Conservation (phyloP, 2,888 invertebrate genomes). For the Orthonevra nobilis region DNA sequence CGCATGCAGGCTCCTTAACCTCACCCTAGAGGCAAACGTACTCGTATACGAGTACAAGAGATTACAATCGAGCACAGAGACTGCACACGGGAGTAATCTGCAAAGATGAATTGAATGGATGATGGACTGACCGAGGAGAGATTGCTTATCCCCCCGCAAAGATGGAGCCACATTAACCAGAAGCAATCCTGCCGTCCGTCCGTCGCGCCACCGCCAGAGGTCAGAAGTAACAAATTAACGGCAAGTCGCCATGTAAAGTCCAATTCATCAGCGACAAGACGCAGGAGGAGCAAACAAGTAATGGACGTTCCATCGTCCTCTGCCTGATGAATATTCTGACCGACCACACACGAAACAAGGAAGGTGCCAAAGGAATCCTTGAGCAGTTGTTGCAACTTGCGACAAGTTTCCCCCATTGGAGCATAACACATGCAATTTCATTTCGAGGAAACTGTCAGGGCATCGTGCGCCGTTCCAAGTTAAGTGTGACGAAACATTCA, state of each 20-base stretch:
- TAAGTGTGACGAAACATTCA: conserved; percentile 41
- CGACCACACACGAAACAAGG: conserved; percentile 63
- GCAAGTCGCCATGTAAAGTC: conserved; percentile 4
- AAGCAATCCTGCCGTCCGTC: conserved; percentile 41
- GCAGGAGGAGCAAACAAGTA: not conserved
- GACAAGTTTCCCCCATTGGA: conserved; percentile 28
- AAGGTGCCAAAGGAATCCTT: conserved; percentile 32
- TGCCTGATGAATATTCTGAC: conserved; percentile 65
- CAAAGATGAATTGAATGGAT: conserved; percentile 54
- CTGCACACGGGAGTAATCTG: not conserved
- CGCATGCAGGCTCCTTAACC: conserved; percentile 22
- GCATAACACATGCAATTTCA: conserved; percentile 44
- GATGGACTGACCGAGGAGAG: conserved; percentile 26
- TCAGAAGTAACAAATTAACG: conserved; percentile 57
- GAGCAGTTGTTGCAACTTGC: not conserved
- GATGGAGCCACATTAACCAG: conserved; percentile 55
- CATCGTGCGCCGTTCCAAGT: conserved; percentile 1
- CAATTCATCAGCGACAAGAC: conserved; percentile 30
- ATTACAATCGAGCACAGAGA: not conserved
- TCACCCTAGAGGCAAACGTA: conserved; percentile 37
- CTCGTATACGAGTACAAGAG: conserved; percentile 18
- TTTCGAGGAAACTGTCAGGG: conserved; percentile 40
- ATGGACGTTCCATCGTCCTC: conserved; percentile 35
- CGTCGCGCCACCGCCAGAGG: conserved; percentile 19
- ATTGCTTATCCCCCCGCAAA: conserved; percentile 45